Evolutionary conservation across 2,797 vertebrate species (phyloP).

Genomic region (Acipenser oxyrinchus): DNA sequence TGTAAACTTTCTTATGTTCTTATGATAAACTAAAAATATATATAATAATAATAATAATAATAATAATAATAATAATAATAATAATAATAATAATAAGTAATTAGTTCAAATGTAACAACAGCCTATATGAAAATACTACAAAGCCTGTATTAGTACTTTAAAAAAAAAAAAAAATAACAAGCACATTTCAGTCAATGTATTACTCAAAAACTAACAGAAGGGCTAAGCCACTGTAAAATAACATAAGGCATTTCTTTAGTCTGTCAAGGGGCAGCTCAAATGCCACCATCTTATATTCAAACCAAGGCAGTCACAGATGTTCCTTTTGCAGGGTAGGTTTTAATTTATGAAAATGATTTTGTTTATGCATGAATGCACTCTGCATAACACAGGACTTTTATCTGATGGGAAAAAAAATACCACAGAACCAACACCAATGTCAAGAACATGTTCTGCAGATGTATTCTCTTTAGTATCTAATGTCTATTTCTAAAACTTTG

Average conservation of each 20-base stretch:
- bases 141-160: no score
- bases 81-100: no score
- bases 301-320: conserved; percentile 79
- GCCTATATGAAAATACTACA: no score
- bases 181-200: conserved; percentile 34
- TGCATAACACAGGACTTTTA: conserved; percentile 68
- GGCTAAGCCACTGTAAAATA: conserved; percentile 37
- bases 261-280: conserved; percentile 59
- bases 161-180: conserved; percentile 21
- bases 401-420: conserved; percentile 65
- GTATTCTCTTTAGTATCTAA: conserved; percentile 67
- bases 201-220: conserved; percentile 41
- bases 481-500: conserved; percentile 66
- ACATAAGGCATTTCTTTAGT: conserved; percentile 56
- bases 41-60: no score
- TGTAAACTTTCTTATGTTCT: no score
- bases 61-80: no score
- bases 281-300: conserved; percentile 81
- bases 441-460: conserved; percentile 70
- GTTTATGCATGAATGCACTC: conserved; percentile 84
- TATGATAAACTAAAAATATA: no score
- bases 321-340: conserved; percentile 85
- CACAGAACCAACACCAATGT: conserved; percentile 62
- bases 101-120: no score
- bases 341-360: conserved; percentile 96